These are phyloP conservation scores for Eupithecia vulgata DNA, from an alignment of 2,888 invertebrate genomes.

Conservation along the genomic window DNA sequence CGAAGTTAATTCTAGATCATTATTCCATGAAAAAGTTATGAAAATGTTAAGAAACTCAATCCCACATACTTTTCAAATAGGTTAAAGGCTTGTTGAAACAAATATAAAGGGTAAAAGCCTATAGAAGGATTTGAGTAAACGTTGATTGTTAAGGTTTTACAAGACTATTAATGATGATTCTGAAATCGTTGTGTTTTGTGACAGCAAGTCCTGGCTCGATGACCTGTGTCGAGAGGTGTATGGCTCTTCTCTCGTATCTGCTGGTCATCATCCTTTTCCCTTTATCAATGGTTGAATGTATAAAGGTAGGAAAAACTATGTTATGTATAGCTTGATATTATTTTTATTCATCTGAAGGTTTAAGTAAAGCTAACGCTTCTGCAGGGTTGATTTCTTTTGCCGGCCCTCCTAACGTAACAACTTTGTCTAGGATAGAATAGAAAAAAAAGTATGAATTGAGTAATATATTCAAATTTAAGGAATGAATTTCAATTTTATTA, in stretches of 20 bases:
- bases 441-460: no score
- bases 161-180: background rate
- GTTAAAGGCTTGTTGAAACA: no score
- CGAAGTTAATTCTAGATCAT: no score
- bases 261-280: conserved; percentile 91
- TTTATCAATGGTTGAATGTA: conserved; percentile 92
- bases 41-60: no score
- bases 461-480: no score
- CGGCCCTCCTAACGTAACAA: no score
- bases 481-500: no score
- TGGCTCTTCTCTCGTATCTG: conserved; percentile 88
- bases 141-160: background rate
- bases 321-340: background rate
- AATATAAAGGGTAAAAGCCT: no score
- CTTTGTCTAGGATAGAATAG: no score
- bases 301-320: conserved; percentile 85
- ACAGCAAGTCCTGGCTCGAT: conserved; percentile 87
- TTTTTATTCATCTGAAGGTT: background rate
- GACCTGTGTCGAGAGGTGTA: conserved; percentile 89
- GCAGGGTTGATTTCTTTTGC: background rate
- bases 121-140: conserved; percentile 40
- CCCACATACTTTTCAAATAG: no score
- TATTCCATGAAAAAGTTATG: no score
- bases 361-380: background rate
- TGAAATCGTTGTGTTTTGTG: conserved; percentile 57